Evolutionary conservation across 2,888 invertebrate genomes (phyloP).

Genomic region (Campopleginae sp.): DNA sequence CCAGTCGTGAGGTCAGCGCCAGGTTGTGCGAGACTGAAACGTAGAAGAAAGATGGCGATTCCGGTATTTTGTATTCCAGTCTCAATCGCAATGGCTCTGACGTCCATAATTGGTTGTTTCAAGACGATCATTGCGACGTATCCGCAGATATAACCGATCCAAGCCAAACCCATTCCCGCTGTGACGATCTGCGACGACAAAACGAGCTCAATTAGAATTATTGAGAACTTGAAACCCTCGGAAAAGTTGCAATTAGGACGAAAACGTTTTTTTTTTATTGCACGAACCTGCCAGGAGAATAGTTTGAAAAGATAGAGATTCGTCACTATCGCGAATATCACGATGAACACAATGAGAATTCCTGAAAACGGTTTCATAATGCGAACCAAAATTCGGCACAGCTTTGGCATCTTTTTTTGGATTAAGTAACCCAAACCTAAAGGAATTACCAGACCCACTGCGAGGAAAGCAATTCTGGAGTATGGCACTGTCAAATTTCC

Average conservation of each 20-base stretch:
- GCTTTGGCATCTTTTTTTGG: constrained; percentile 88
- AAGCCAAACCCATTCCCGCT: constrained; percentile 92
- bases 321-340: constrained; percentile 94
- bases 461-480: constrained; percentile 89
- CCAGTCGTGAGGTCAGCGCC: constrained; percentile 95
- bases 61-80: constrained; percentile 98
- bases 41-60: constrained; percentile 94
- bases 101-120: constrained; percentile 88
- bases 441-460: constrained; percentile 91
- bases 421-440: constrained; percentile 88
- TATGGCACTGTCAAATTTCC: constrained; percentile 92
- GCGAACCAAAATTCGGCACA: constrained; percentile 90
- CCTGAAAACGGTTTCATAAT: constrained; percentile 94
- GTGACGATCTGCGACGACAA: constrained; percentile 88
- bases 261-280: constrained; percentile 32
- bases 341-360: constrained; percentile 91
- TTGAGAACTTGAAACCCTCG: background rate
- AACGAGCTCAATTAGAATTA: background rate
- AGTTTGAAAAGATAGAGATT: constrained; percentile 95
- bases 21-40: constrained; percentile 93
- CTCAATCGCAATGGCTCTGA: constrained; percentile 96
- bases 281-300: constrained; percentile 93
- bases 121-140: constrained; percentile 87
- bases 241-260: constrained; percentile 1
- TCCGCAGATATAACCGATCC: constrained; percentile 91